Evolutionary conservation across 2,113 vertebrate genomes (phyloP).

Genomic region (Lipophrys pholis): DNA sequence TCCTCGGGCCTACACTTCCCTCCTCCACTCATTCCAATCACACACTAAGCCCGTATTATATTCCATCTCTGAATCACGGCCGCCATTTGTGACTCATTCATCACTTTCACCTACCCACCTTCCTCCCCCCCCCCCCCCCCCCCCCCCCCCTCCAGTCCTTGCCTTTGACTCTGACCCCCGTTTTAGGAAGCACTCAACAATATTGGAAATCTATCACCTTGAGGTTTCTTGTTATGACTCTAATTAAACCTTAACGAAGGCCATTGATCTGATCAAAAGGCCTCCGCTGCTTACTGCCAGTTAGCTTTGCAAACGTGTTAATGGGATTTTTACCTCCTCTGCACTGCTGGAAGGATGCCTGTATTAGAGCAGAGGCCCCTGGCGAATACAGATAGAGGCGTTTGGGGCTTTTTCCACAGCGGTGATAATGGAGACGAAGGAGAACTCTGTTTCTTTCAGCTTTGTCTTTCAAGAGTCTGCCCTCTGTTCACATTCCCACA

Average conservation of each 20-base stretch:
- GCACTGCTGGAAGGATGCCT: slow-evolving; percentile 28
- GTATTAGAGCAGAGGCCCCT: slow-evolving; percentile 6
- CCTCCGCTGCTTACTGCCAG: slow-evolving; percentile 49
- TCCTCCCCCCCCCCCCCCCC: slow-evolving; percentile 8
- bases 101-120: slow-evolving; percentile 11
- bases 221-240: slow-evolving; percentile 72
- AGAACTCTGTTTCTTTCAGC: background rate
- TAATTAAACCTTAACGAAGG: slow-evolving; percentile 79
- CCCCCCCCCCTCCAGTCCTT: slow-evolving; percentile 15
- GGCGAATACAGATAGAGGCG: slow-evolving; percentile 13
- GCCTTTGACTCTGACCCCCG: slow-evolving; percentile 57
- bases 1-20: slow-evolving; percentile 41
- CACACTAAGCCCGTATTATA: slow-evolving; percentile 36
- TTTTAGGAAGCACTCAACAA: slow-evolving; percentile 52
- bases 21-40: slow-evolving; percentile 48
- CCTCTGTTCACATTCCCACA: no score
- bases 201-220: slow-evolving; percentile 74
- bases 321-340: slow-evolving; percentile 30
- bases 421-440: slow-evolving; percentile 35
- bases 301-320: slow-evolving; percentile 48
- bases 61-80: slow-evolving; percentile 39
- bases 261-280: slow-evolving; percentile 66
- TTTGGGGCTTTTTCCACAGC: slow-evolving; percentile 11
- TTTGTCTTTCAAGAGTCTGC: background rate
- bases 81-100: slow-evolving; percentile 31